Evolutionary conservation across 2,888 invertebrate genomes (phyloP).

Genomic region (Electrophaes corylata): DNA sequence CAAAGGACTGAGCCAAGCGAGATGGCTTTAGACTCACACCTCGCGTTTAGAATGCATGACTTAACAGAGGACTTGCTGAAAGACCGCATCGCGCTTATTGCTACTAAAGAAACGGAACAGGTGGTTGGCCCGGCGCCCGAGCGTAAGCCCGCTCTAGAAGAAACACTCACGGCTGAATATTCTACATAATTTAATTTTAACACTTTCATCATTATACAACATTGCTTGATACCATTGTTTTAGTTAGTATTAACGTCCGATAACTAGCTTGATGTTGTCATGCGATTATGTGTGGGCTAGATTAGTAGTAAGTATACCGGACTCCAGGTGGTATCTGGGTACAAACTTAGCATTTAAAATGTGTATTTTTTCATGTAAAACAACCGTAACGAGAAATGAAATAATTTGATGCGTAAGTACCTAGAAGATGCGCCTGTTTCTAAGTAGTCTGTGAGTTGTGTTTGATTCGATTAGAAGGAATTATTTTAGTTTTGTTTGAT

Average conservation of each 20-base stretch:
- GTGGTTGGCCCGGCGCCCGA: slow-evolving; percentile 36
- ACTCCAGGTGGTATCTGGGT: background rate
- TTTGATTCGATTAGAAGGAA: background rate
- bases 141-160: slow-evolving; percentile 39
- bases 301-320: background rate
- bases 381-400: slow-evolving; percentile 3
- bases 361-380: slow-evolving; percentile 6
- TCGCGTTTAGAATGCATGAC: slow-evolving; percentile 66
- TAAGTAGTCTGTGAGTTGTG: background rate
- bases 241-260: background rate
- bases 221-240: background rate
- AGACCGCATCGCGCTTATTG: slow-evolving; percentile 40
- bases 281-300: background rate
- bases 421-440: background rate
- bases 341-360: background rate
- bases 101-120: slow-evolving; percentile 38
- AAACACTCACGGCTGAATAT: slow-evolving; percentile 50
- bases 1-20: slow-evolving; percentile 85
- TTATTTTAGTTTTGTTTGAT: slow-evolving; percentile 9
- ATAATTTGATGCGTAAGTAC: background rate
- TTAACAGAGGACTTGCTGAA: slow-evolving; percentile 56
- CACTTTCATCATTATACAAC: background rate
- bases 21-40: slow-evolving; percentile 63
- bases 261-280: background rate
- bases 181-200: slow-evolving; percentile 32